Percentiles rank a stretch among this genome's conserved stretches.
These are phyloP conservation scores for Pelodytes ibericus DNA, from an alignment of 2,797 vertebrate species.

Conservation along the genomic window DNA sequence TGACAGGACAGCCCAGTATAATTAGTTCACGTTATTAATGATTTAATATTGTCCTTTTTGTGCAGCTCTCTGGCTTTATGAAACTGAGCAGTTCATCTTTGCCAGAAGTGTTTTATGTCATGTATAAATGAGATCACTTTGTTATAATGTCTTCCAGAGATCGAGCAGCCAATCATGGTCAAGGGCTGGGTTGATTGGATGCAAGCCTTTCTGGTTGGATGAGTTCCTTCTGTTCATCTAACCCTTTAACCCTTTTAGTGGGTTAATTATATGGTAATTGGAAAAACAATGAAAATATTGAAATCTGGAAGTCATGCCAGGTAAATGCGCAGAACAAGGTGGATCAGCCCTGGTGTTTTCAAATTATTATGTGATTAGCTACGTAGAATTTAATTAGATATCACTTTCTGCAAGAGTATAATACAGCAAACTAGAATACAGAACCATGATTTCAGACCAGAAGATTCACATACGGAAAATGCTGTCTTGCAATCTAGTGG, in stretches of 20 bases:
- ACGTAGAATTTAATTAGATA: neutral
- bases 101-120: conserved; percentile 56
- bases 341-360: neutral
- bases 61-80: conserved; percentile 53
- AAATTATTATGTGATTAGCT: neutral
- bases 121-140: conserved; percentile 51
- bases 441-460: no score
- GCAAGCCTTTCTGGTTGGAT: neutral
- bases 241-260: neutral
- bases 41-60: conserved; percentile 58
- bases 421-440: no score
- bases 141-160: conserved; percentile 44
- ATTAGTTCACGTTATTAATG: conserved; percentile 57
- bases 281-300: neutral
- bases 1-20: conserved; percentile 53
- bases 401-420: neutral
- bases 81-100: conserved; percentile 56
- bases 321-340: conserved; percentile 1
- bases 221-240: conserved; percentile 8
- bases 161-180: conserved; percentile 24
- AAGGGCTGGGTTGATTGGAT: conserved; percentile 25
- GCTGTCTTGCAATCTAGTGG: no score
- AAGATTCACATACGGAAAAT: no score
- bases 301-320: neutral
- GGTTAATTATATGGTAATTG: neutral